phyloP scores from a whole-genome alignment of 1,140 invertebrate genomes.

The Drosophila arawakana region DNA sequence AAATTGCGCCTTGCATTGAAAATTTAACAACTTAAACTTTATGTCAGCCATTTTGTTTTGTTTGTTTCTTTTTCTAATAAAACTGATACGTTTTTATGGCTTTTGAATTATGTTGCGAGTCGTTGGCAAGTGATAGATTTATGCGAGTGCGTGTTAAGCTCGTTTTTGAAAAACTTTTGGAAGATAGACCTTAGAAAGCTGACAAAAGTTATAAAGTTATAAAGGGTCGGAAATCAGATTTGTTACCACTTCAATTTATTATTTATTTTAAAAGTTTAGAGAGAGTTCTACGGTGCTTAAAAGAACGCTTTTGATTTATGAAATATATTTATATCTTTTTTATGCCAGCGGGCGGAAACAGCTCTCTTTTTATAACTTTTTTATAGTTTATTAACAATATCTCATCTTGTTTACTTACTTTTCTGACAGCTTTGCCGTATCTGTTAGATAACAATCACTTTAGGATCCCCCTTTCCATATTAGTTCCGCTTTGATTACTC shows the following conservation, averaged over 20 bases:
- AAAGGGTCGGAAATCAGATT: slow-evolving; percentile 16
- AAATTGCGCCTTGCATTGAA: slow-evolving; percentile 77
- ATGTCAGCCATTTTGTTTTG: slow-evolving; percentile 43
- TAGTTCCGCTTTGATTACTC: slow-evolving; percentile 16
- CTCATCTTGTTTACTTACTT: no score
- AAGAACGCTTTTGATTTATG: no score
- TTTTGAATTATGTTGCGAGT: slow-evolving; percentile 56
- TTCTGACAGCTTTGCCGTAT: neutral
- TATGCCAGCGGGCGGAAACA: neutral
- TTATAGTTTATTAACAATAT: no score
- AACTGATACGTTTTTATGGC: slow-evolving; percentile 47
- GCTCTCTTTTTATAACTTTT: no score
- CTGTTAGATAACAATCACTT: neutral
- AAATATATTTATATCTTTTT: neutral
- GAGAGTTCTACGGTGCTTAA: neutral
- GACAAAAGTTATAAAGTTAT: slow-evolving; percentile 10
- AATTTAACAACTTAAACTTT: slow-evolving; percentile 35
- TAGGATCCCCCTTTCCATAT: neutral
- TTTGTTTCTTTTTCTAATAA: slow-evolving; percentile 29
- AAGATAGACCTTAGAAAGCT: slow-evolving; percentile 26
- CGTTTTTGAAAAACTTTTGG: neutral
- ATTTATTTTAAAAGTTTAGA: slow-evolving; percentile 2
- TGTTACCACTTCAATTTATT: neutral
- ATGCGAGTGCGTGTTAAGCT: slow-evolving; percentile 62
- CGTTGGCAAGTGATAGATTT: slow-evolving; percentile 69